A percentile compares a stretch with the other conserved stretches of the same genome.
Evolutionary conservation across 1,140 invertebrate species (phyloP).

Genomic region (Tyrophagus putrescentiae): DNA sequence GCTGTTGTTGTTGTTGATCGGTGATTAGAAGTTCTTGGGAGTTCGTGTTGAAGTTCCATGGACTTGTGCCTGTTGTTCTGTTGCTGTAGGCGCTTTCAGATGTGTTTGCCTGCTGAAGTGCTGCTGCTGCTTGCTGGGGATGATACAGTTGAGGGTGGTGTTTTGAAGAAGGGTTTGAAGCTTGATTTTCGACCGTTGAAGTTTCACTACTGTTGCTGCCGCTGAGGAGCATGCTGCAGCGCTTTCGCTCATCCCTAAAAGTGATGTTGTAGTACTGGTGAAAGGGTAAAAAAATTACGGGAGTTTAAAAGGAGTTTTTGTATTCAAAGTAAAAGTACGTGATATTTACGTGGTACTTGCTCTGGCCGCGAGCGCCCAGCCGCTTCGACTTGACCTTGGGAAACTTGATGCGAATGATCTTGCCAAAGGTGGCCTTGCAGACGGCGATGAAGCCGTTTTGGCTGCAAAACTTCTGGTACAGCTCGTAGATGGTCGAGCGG

Average conservation of each 20-base stretch:
- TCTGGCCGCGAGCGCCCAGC: conserved; percentile 16
- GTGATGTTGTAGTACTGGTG: conserved; percentile 16
- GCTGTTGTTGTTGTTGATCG: not conserved
- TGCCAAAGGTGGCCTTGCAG: conserved; percentile 20
- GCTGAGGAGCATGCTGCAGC: not conserved
- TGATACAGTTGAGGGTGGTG: too few species aligned
- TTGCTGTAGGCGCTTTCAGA: too few species aligned
- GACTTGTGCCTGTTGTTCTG: too few species aligned
- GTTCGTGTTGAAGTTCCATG: not conserved
- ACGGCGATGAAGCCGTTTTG: conserved; percentile 9
- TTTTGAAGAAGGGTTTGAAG: too few species aligned
- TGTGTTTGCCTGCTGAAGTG: too few species aligned
- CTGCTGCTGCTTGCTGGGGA: too few species aligned
- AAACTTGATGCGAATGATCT: conserved; percentile 16
- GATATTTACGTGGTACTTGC: conserved; percentile 18
- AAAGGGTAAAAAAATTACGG: not conserved
- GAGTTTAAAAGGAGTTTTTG: not conserved
- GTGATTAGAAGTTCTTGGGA: not conserved
- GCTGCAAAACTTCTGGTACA: conserved; percentile 9
- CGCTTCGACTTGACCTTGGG: conserved; percentile 16
- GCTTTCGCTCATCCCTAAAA: conserved; percentile 8
- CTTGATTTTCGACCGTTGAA: too few species aligned
- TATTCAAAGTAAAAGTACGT: not conserved
- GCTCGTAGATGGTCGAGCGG: conserved; percentile 7
- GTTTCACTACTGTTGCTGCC: too few species aligned